phyloP scores from a whole-genome alignment of 2,888 invertebrate genomes.

The Steinernema hermaphroditum region DNA sequence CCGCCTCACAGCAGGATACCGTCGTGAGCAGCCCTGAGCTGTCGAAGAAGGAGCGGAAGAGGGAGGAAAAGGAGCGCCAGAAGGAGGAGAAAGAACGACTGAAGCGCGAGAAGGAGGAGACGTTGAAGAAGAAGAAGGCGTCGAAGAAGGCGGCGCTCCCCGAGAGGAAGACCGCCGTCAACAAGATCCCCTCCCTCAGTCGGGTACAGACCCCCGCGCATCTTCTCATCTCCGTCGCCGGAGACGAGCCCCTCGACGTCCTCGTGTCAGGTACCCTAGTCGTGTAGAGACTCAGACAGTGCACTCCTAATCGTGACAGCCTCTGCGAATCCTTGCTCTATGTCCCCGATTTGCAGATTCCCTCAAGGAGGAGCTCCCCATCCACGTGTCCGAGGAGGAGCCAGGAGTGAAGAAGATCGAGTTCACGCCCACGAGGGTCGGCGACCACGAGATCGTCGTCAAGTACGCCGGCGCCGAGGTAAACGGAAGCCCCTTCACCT shows the following conservation, averaged over 20 bases:
- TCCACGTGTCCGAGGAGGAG: conserved; percentile 54
- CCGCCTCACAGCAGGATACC: neutral
- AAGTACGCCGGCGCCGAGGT: conserved; percentile 69
- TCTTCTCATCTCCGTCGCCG: conserved; percentile 45
- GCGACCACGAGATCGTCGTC: conserved; percentile 73
- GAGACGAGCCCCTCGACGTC: conserved; percentile 55
- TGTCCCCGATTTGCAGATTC: conserved; percentile 45
- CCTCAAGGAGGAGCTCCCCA: conserved; percentile 51
- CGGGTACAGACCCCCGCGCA: conserved; percentile 61
- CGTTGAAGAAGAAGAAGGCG: conserved; percentile 60
- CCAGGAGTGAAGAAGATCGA: conserved; percentile 72
- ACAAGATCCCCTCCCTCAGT: conserved; percentile 59
- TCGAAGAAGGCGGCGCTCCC: conserved; percentile 51
- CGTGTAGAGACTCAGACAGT: conserved; percentile 17
- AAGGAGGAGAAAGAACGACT: conserved; percentile 49
- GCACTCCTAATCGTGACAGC: conserved; percentile 7
- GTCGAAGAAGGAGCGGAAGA: conserved; percentile 30
- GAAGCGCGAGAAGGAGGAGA: conserved; percentile 55
- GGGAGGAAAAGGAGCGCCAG: conserved; percentile 33
- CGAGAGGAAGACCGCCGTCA: conserved; percentile 48
- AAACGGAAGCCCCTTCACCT: conserved; percentile 89
- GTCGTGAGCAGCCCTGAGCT: conserved; percentile 33
- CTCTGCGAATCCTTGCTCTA: neutral
- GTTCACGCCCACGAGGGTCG: conserved; percentile 84
- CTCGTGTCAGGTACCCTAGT: conserved; percentile 55